Conservation (phyloP, 2,888 invertebrate species). For the Callosobruchus maculatus region DNA sequence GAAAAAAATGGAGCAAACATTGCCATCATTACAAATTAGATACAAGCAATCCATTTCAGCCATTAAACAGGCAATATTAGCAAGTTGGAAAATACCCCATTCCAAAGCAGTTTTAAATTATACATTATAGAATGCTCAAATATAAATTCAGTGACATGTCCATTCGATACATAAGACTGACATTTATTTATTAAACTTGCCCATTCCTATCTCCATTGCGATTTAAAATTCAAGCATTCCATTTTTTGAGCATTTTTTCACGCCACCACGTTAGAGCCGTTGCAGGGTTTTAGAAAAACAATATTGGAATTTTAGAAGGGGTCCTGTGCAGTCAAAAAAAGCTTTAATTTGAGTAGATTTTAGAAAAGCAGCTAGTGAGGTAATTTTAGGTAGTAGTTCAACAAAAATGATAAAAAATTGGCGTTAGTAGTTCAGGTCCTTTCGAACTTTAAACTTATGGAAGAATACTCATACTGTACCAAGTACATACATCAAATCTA, state of each 20-base stretch:
- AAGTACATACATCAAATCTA: background rate
- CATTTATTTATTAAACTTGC: background rate
- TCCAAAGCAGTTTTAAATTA: too few species aligned
- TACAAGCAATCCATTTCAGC: too few species aligned
- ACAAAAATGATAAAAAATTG: background rate
- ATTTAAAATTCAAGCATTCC: background rate
- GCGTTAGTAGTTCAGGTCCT: conserved; percentile 18
- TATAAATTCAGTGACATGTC: background rate
- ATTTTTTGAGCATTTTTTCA: background rate
- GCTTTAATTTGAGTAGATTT: conserved; percentile 23
- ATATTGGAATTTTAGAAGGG: conserved; percentile 12
- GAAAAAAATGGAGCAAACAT: too few species aligned
- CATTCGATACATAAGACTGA: background rate
- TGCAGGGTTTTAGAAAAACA: background rate
- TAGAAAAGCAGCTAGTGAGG: conserved; percentile 3
- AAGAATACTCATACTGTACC: conserved; percentile 4
- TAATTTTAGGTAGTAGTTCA: background rate
- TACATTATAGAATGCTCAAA: too few species aligned
- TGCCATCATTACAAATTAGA: too few species aligned
- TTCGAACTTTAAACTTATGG: conserved; percentile 12
- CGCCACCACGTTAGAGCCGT: background rate
- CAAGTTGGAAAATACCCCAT: too few species aligned
- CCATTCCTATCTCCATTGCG: background rate
- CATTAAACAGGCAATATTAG: too few species aligned
- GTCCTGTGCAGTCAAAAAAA: conserved; percentile 23